Conservation (phyloP, 2,113 vertebrate genomes). For the Planiliza haematocheilus region DNA sequence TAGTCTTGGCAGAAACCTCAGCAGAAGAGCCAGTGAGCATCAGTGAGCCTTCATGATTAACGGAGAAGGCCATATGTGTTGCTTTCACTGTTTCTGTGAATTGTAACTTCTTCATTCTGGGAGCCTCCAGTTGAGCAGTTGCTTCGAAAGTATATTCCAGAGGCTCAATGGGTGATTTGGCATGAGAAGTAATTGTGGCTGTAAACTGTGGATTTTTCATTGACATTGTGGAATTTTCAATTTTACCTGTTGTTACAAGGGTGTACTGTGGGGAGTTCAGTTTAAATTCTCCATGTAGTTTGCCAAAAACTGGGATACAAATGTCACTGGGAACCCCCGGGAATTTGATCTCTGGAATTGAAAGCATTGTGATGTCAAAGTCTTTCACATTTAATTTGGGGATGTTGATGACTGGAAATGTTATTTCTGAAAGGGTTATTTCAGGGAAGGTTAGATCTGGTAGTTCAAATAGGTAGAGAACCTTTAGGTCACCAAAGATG, state of each 20-base stretch:
- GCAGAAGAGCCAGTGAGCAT: slow-evolving; percentile 79
- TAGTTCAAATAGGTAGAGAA: slow-evolving; percentile 79
- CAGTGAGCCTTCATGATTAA: slow-evolving; percentile 85
- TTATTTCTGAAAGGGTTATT: slow-evolving; percentile 87
- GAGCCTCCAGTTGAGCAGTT: slow-evolving; percentile 83
- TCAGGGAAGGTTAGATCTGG: slow-evolving; percentile 85
- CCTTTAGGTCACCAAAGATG: slow-evolving; percentile 87
- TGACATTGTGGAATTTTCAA: slow-evolving; percentile 88
- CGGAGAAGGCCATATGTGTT: slow-evolving; percentile 82
- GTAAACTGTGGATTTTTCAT: slow-evolving; percentile 83
- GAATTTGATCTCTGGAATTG: slow-evolving; percentile 86
- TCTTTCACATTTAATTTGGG: slow-evolving; percentile 86
- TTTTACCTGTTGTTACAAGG: slow-evolving; percentile 79
- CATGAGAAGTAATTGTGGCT: slow-evolving; percentile 82
- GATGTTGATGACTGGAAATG: slow-evolving; percentile 84
- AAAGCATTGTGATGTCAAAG: slow-evolving; percentile 83
- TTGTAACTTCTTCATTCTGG: slow-evolving; percentile 83
- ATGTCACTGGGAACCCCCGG: slow-evolving; percentile 84
- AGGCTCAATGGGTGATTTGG: slow-evolving; percentile 83
- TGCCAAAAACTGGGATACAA: slow-evolving; percentile 88
- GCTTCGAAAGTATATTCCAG: slow-evolving; percentile 87
- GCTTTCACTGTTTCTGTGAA: slow-evolving; percentile 87
- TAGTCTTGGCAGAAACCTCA: slow-evolving; percentile 84
- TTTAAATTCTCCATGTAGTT: slow-evolving; percentile 86
- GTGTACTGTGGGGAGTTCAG: slow-evolving; percentile 87